Conservation (phyloP, 2,888 invertebrate genomes). For the Phortica magna region DNA sequence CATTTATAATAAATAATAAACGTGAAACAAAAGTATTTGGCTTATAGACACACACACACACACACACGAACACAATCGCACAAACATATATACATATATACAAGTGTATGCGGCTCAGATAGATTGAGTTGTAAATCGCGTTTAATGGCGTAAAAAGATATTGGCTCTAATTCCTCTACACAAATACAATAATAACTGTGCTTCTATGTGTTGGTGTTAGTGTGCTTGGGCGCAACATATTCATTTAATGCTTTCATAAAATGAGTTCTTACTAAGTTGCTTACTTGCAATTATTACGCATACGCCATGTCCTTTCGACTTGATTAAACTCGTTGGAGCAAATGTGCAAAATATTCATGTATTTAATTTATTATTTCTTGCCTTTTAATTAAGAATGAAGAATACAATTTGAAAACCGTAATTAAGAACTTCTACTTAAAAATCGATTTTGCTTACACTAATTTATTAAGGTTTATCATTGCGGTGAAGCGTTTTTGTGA, state of each 20-base stretch:
- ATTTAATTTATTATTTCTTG: no score
- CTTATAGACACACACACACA: slow-evolving; percentile 33
- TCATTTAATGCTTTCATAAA: not conserved
- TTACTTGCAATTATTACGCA: not conserved
- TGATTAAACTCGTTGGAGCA: no score
- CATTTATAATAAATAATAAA: slow-evolving; percentile 71
- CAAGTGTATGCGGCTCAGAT: not conserved
- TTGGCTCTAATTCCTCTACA: slow-evolving; percentile 25
- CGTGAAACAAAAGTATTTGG: slow-evolving; percentile 58
- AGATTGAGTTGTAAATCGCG: slow-evolving; percentile 19
- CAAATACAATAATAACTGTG: not conserved
- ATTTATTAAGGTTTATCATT: no score
- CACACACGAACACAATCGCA: not conserved
- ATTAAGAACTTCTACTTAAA: no score
- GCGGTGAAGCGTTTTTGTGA: no score
- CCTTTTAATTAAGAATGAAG: no score
- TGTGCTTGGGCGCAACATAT: slow-evolving; percentile 4
- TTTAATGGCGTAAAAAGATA: slow-evolving; percentile 18
- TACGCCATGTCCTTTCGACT: no score
- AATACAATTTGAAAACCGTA: no score
- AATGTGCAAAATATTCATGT: no score
- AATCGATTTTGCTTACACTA: no score
- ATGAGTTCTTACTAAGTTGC: not conserved
- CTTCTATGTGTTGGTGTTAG: not conserved
- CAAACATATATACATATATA: slow-evolving; percentile 25